Conservation (phyloP, 1,140 invertebrate species). For the Potamilus streckersoni region DNA sequence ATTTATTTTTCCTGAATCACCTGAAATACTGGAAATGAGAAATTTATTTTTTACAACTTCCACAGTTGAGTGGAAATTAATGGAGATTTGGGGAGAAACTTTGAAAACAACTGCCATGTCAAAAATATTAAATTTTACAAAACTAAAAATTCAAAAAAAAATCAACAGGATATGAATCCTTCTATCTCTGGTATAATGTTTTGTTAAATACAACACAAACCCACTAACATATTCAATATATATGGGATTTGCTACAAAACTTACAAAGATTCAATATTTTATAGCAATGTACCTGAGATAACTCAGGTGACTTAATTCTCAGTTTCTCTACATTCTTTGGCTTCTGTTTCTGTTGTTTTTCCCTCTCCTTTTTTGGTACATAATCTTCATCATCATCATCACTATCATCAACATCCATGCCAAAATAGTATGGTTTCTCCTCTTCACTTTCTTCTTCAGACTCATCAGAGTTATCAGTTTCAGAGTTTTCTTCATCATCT, state of each 20-base stretch:
- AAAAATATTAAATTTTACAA: no score
- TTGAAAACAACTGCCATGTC: no score
- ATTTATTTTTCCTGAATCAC: no score
- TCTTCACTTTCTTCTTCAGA: constrained; percentile 12
- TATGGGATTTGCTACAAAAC: neutral
- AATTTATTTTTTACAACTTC: no score
- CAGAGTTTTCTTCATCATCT: neutral
- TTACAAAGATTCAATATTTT: neutral
- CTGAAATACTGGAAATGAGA: no score
- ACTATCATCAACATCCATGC: constrained; percentile 24
- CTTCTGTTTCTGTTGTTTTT: constrained; percentile 20
- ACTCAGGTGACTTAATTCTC: constrained; percentile 28
- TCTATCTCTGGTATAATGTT: neutral
- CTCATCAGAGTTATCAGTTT: constrained; percentile 12
- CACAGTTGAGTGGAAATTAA: no score
- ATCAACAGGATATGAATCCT: neutral
- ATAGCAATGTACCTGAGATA: neutral
- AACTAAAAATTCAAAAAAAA: no score
- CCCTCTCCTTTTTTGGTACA: constrained; percentile 44
- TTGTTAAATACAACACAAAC: neutral
- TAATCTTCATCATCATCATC: constrained; percentile 58
- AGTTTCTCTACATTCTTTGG: constrained; percentile 20
- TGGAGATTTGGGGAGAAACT: no score
- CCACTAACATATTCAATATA: neutral
- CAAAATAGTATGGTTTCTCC: constrained; percentile 17